These are phyloP conservation scores for Microcebus lehilahytsara DNA, from an alignment of 2,113 vertebrate species.

Conservation along the genomic window DNA sequence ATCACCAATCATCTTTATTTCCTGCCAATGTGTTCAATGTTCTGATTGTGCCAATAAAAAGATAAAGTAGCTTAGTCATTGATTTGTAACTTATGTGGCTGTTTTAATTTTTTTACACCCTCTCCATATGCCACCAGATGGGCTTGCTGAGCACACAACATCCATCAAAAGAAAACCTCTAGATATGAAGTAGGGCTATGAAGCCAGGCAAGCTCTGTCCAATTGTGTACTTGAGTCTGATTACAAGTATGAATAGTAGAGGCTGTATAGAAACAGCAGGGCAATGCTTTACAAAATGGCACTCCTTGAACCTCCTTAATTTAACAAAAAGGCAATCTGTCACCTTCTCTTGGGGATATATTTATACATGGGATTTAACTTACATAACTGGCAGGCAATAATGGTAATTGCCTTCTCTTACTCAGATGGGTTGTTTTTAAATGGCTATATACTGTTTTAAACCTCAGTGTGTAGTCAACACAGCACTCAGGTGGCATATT, in stretches of 20 bases:
- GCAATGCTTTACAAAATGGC: conserved; percentile 24
- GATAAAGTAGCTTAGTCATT: conserved; percentile 13
- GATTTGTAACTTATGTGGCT: conserved; percentile 38
- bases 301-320: conserved; percentile 62
- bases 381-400: conserved; percentile 38
- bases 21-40: neutral
- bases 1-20: conserved; percentile 24
- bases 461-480: conserved; percentile 30
- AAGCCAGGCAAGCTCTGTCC: neutral
- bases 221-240: neutral
- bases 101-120: neutral
- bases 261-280: neutral
- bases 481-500: neutral
- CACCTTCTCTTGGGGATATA: conserved; percentile 3
- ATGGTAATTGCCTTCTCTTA: conserved; percentile 51
- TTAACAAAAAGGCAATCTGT: conserved; percentile 60
- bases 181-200: neutral
- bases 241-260: conserved; percentile 1
- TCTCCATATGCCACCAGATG: neutral
- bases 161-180: conserved; percentile 17
- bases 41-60: conserved; percentile 24
- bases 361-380: conserved; percentile 39
- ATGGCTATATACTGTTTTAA: conserved; percentile 42
- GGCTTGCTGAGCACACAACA: neutral
- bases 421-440: conserved; percentile 39